Evolutionary conservation across 2,888 invertebrate species (phyloP).

Genomic region (Lepetodrilus schrolli): DNA sequence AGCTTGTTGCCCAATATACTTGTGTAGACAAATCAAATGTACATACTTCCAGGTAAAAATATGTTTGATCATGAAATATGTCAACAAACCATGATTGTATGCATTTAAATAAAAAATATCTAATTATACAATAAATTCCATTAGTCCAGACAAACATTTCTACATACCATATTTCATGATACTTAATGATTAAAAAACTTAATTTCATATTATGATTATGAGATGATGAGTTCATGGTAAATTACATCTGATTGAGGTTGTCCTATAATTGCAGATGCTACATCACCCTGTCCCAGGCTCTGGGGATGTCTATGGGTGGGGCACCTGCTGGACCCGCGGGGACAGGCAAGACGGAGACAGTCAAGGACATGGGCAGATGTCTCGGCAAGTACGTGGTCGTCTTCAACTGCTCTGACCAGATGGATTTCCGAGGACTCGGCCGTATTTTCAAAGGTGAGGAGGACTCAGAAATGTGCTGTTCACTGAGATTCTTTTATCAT

Average conservation of each 20-base stretch:
- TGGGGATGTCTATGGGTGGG: conserved; percentile 97
- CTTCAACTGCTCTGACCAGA: conserved; percentile 77
- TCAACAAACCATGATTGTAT: too few species aligned
- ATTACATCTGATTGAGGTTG: neutral
- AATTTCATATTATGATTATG: too few species aligned
- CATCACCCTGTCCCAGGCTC: conserved; percentile 95
- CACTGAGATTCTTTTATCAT: too few species aligned
- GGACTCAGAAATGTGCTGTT: neutral
- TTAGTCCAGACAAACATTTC: too few species aligned
- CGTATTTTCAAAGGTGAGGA: conserved; percentile 75
- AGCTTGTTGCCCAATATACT: too few species aligned
- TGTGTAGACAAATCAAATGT: too few species aligned
- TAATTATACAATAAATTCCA: too few species aligned
- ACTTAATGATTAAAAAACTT: too few species aligned
- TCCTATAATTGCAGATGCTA: conserved; percentile 86
- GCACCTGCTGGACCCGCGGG: conserved; percentile 97
- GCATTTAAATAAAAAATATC: too few species aligned
- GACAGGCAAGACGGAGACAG: conserved; percentile 82
- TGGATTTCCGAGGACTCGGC: conserved; percentile 76
- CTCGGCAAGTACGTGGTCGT: conserved; percentile 76
- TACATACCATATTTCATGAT: too few species aligned
- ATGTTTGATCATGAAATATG: too few species aligned
- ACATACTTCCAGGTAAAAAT: too few species aligned
- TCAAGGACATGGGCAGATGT: conserved; percentile 76
- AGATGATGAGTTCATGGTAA: neutral